Evolutionary conservation across 92 coral and sea anemone species (phyloP).

Genomic region (Isaurus tuberculatus): DNA sequence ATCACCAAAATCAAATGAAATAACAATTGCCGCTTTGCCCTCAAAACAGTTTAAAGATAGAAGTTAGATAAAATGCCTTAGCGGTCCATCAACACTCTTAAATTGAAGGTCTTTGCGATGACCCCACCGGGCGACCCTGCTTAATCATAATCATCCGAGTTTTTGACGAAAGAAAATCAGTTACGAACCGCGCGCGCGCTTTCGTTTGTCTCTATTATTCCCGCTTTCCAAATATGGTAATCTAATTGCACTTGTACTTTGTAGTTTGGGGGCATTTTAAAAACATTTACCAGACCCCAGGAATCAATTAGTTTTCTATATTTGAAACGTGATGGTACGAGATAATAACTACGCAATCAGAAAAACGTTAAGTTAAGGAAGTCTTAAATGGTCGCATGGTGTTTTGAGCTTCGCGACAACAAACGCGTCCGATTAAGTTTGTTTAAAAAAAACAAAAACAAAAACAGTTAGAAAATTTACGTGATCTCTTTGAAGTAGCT

Average conservation of each 20-base stretch:
- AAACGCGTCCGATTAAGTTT: not conserved
- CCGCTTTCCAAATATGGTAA: constrained; percentile 50
- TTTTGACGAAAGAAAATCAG: constrained; percentile 14
- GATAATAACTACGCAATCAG: constrained; percentile 3
- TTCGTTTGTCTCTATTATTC: not conserved
- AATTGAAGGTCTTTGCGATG: constrained; percentile 32
- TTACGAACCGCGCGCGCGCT: not conserved
- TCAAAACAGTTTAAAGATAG: constrained; percentile 38
- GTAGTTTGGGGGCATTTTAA: constrained; percentile 39
- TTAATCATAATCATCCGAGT: constrained; percentile 12
- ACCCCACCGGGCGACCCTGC: not conserved
- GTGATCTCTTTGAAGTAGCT: constrained; percentile 9
- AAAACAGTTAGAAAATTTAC: not conserved
- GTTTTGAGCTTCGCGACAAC: not conserved
- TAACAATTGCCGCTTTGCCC: constrained; percentile 40
- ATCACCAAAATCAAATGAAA: constrained; percentile 11
- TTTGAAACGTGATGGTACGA: constrained; percentile 17
- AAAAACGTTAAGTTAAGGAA: constrained; percentile 23
- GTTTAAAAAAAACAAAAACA: not conserved
- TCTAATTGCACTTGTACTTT: constrained; percentile 44
- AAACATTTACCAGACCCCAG: constrained; percentile 50
- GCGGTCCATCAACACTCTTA: constrained; percentile 27
- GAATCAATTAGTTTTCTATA: constrained; percentile 53
- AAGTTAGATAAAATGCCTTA: constrained; percentile 14
- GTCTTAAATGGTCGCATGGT: not conserved